phyloP scores from a whole-genome alignment of 2,113 vertebrate genomes.

The Cavia porcellus region DNA sequence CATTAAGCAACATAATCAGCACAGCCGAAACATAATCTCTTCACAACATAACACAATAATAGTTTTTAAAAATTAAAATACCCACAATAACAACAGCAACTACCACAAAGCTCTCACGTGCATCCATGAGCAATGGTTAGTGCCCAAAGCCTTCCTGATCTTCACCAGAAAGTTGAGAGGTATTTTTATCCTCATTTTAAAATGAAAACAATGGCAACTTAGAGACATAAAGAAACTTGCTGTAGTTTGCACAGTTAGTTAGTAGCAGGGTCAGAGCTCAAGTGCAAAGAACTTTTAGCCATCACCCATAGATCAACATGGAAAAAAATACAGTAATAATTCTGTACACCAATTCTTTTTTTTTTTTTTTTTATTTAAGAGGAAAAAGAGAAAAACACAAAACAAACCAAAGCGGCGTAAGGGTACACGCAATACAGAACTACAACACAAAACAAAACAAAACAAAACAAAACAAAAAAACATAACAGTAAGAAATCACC shows the following conservation, averaged over 20 bases:
- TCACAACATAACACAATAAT: background rate
- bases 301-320: background rate
- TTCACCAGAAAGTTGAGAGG: background rate
- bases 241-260: background rate
- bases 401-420: too few species aligned
- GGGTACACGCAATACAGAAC: too few species aligned
- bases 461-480: too few species aligned
- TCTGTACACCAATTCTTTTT: background rate
- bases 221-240: background rate
- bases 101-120: background rate
- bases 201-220: background rate
- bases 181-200: conserved; percentile 48
- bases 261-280: background rate
- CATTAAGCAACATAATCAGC: background rate
- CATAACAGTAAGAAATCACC: too few species aligned
- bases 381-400: too few species aligned
- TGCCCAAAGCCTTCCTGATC: background rate
- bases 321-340: conserved; percentile 26
- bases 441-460: too few species aligned
- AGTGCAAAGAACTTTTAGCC: background rate
- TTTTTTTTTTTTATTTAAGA: too few species aligned
- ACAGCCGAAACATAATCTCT: conserved; percentile 16
- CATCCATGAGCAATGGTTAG: background rate
- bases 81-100: background rate
- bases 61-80: background rate